Evolutionary conservation across 2,797 vertebrate genomes (phyloP).

Genomic region (Gymnothorax javanicus): DNA sequence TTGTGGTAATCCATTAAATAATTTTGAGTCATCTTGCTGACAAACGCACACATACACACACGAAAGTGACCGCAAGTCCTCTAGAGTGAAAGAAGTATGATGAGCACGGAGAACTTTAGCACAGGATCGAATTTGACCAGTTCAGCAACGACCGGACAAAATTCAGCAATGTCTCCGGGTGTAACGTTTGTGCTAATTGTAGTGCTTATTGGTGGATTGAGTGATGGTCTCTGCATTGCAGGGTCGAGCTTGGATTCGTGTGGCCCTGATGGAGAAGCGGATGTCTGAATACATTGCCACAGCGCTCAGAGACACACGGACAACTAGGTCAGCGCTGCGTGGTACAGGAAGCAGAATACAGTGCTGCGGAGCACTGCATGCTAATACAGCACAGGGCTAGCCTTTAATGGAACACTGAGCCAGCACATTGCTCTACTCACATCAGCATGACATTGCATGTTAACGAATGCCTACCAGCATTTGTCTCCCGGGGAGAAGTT

Average conservation of each 20-base stretch:
- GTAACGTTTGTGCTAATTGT: background rate
- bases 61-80: too few species aligned
- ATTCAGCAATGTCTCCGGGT: background rate
- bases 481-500: background rate
- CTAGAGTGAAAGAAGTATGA: background rate
- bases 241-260: constrained; percentile 86
- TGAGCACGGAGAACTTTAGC: background rate
- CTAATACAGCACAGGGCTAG: background rate
- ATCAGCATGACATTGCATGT: background rate
- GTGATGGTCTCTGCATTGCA: constrained; percentile 49
- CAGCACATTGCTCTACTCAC: background rate
- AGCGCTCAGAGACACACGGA: constrained; percentile 79
- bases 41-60: too few species aligned
- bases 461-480: background rate
- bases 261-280: constrained; percentile 87
- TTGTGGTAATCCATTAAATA: too few species aligned
- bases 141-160: background rate
- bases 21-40: too few species aligned
- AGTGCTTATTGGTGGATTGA: background rate
- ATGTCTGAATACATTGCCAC: constrained; percentile 86
- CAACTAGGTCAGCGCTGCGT: constrained; percentile 74
- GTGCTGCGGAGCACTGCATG: background rate
- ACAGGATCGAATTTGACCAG: background rate
- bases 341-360: background rate
- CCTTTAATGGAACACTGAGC: background rate